These are phyloP conservation scores for Callorhinus ursinus DNA, from an alignment of 2,113 vertebrate genomes.

Conservation along the genomic window DNA sequence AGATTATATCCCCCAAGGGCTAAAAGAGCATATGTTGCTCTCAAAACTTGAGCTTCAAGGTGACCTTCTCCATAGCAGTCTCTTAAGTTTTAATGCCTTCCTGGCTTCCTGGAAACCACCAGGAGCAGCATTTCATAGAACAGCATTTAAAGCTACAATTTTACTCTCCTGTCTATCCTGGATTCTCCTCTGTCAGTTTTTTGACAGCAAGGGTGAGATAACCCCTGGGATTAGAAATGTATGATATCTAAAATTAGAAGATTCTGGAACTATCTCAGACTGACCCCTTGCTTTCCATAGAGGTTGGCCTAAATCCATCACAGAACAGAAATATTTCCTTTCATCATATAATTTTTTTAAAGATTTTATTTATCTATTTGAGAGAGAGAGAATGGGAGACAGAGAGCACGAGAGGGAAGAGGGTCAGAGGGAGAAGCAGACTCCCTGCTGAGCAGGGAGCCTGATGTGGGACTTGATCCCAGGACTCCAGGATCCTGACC, in stretches of 20 bases:
- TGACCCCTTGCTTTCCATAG: neutral
- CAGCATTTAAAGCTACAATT: neutral
- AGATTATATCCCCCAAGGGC: neutral
- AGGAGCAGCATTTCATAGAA: neutral
- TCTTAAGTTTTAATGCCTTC: neutral
- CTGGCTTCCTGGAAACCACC: neutral
- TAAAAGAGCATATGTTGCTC: neutral
- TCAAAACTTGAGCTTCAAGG: neutral
- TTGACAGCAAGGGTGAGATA: neutral
- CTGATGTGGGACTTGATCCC: no score
- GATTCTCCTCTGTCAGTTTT: neutral
- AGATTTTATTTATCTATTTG: no score
- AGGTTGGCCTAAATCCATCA: constrained; percentile 17
- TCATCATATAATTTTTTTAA: neutral
- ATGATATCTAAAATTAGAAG: neutral
- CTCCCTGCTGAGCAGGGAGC: no score
- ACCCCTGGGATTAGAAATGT: neutral
- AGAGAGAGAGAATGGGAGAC: no score
- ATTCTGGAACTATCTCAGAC: neutral
- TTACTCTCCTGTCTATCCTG: neutral
- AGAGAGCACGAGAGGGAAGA: no score
- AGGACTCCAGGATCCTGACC: no score
- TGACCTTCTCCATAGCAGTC: neutral
- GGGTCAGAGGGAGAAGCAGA: no score
- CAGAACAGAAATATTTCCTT: neutral